Percentiles rank a stretch among this genome's conserved stretches.
Evolutionary conservation across 2,888 invertebrate species (phyloP).

Genomic region (Eutolmus rufibarbis): DNA sequence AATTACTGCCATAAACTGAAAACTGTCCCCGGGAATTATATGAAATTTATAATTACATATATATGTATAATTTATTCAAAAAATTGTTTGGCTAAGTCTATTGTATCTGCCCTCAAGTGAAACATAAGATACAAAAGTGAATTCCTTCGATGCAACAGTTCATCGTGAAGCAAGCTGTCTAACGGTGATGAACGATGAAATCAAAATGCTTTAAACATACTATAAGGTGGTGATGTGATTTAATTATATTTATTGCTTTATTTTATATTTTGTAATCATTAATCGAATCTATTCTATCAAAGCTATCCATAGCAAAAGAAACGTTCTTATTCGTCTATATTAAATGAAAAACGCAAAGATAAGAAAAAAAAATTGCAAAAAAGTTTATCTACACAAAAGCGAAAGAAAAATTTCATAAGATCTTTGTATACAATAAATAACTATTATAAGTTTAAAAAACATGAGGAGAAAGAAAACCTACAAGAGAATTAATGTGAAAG

Average conservation of each 20-base stretch:
- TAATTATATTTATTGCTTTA: conserved; percentile 36
- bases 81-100: neutral
- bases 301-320: neutral
- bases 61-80: neutral
- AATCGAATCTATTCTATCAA: conserved; percentile 13
- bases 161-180: neutral
- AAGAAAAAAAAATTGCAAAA: neutral
- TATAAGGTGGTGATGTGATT: conserved; percentile 35
- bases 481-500: neutral
- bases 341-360: neutral
- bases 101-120: neutral
- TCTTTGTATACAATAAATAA: conserved; percentile 21
- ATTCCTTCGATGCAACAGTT: neutral
- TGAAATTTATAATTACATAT: neutral
- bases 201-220: conserved; percentile 32
- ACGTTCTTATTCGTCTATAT: neutral
- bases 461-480: neutral
- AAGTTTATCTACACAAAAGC: neutral
- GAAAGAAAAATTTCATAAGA: conserved; percentile 22
- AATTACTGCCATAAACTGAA: neutral
- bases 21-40: neutral
- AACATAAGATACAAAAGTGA: neutral
- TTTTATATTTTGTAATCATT: conserved; percentile 34
- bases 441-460: neutral
- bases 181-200: neutral